Evolutionary conservation across 2,113 vertebrate species (phyloP).

Genomic region (Clarias magur): DNA sequence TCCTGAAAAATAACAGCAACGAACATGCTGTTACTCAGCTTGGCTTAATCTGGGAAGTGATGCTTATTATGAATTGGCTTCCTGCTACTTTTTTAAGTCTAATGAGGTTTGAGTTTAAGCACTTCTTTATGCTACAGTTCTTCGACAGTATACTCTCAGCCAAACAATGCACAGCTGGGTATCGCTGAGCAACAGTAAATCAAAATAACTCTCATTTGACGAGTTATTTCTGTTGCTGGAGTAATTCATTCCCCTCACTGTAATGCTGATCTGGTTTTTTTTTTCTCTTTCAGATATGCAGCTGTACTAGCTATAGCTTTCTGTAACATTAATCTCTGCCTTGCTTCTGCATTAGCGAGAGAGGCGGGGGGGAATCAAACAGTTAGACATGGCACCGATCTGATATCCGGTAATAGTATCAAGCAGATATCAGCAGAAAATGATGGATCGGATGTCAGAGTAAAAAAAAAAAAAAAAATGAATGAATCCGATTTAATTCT

Average conservation of each 20-base stretch:
- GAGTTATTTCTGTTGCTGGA: background rate
- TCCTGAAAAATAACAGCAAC: background rate
- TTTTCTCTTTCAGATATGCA: background rate
- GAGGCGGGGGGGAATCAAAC: background rate
- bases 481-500: background rate
- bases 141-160: background rate
- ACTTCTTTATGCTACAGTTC: background rate
- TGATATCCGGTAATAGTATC: background rate
- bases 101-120: background rate
- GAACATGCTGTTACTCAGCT: background rate
- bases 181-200: background rate
- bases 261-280: background rate
- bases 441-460: background rate
- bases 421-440: background rate
- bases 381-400: background rate
- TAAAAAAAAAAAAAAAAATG: too few species aligned
- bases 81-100: slow-evolving; percentile 1
- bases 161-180: slow-evolving; percentile 23
- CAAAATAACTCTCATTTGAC: slow-evolving; percentile 5
- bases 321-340: background rate
- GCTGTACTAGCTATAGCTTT: slow-evolving; percentile 3
- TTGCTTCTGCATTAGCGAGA: background rate
- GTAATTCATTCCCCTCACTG: background rate
- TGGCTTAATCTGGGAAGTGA: background rate
- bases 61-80: slow-evolving; percentile 10